Conservation (phyloP, 2,888 invertebrate genomes). For the Sinotaia quadrata region DNA sequence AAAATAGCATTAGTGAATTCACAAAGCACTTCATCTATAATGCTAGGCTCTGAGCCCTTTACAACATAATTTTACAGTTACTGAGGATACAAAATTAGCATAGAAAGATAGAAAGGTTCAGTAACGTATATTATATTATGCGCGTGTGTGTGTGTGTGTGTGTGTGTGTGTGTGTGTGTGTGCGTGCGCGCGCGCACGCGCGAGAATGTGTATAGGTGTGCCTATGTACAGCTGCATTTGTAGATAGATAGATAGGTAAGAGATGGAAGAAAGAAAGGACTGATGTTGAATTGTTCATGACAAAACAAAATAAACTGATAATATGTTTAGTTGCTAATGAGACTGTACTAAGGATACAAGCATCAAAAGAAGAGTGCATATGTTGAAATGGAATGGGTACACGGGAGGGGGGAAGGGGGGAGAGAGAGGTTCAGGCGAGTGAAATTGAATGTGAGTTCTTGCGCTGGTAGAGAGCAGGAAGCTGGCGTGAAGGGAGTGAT, state of each 20-base stretch:
- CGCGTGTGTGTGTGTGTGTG: background rate
- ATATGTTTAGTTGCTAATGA: background rate
- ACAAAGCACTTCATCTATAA: too few species aligned
- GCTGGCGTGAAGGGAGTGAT: too few species aligned
- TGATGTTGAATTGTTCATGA: too few species aligned
- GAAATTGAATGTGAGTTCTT: background rate
- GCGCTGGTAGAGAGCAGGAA: background rate
- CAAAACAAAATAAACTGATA: background rate
- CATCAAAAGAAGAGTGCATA: background rate
- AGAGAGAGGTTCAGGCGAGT: background rate
- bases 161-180: background rate
- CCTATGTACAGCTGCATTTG: background rate
- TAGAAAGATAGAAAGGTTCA: too few species aligned
- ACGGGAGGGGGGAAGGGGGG: background rate
- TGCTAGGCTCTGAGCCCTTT: too few species aligned
- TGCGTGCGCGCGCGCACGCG: constrained; percentile 23
- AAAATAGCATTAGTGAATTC: too few species aligned
- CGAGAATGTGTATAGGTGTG: background rate
- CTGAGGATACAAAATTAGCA: too few species aligned
- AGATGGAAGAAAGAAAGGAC: background rate
- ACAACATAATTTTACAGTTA: too few species aligned
- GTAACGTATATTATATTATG: background rate
- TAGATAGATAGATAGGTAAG: background rate
- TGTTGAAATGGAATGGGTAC: background rate
- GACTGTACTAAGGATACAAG: constrained; percentile 20